A percentile compares a stretch with the other conserved stretches of the same genome.
Evolutionary conservation across 2,888 invertebrate genomes (phyloP).

Genomic region (Ypsolopha scabrella): DNA sequence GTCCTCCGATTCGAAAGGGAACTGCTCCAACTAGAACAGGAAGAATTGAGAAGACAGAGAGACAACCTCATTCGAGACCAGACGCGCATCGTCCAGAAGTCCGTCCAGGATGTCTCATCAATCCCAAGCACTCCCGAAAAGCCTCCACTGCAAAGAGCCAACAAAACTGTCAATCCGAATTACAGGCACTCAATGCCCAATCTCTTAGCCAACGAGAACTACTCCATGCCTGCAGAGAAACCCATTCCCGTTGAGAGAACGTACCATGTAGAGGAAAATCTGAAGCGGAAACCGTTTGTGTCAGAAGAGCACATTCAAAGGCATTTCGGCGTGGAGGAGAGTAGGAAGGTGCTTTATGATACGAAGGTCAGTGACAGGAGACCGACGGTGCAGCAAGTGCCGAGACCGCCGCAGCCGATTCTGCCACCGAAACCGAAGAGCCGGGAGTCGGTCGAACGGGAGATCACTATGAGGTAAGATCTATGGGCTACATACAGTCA

Average conservation of each 20-base stretch:
- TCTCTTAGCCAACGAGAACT: slow-evolving; percentile 43
- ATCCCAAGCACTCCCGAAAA: slow-evolving; percentile 41
- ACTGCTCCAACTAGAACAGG: slow-evolving; percentile 80
- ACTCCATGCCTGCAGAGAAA: slow-evolving; percentile 30
- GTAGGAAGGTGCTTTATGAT: slow-evolving; percentile 45
- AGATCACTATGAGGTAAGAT: slow-evolving; percentile 59
- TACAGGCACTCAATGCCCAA: slow-evolving; percentile 67
- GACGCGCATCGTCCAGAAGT: slow-evolving; percentile 70
- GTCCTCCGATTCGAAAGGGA: slow-evolving; percentile 84
- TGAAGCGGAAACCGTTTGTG: slow-evolving; percentile 52
- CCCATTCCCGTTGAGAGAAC: slow-evolving; percentile 33
- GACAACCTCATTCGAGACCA: slow-evolving; percentile 78
- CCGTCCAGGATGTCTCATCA: slow-evolving; percentile 73
- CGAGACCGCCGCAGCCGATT: slow-evolving; percentile 31
- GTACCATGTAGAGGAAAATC: slow-evolving; percentile 8
- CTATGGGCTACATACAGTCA: too few species aligned
- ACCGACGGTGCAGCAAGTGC: slow-evolving; percentile 18
- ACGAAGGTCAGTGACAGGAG: slow-evolving; percentile 23
- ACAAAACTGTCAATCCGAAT: slow-evolving; percentile 24
- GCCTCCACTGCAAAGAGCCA: slow-evolving; percentile 23
- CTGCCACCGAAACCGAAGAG: slow-evolving; percentile 53
- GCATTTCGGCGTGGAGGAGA: slow-evolving; percentile 59
- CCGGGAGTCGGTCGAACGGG: slow-evolving; percentile 55
- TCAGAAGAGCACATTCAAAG: slow-evolving; percentile 60
- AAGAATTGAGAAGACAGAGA: slow-evolving; percentile 80